These are phyloP conservation scores for Drosophila truncata DNA, from an alignment of 1,140 invertebrate genomes.

Conservation along the genomic window DNA sequence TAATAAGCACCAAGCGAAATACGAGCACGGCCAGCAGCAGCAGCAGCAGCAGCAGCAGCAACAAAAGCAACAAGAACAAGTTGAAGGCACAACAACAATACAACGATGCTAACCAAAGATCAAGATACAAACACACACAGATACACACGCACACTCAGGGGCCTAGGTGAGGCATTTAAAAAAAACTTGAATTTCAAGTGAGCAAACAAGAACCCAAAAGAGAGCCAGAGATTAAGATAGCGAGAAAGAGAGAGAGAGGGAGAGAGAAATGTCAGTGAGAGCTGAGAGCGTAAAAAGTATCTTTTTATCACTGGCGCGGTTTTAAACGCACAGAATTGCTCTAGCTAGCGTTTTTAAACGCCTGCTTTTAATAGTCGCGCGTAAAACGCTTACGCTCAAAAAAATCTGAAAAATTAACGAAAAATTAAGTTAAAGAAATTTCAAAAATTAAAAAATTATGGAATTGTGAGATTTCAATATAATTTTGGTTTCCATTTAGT, in stretches of 20 bases:
- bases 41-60: conserved; percentile 24
- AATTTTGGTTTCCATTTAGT: too few relatives aligned
- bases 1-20: conserved; percentile 75
- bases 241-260: not conserved
- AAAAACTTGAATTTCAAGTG: conserved; percentile 78
- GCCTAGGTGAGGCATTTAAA: conserved; percentile 28
- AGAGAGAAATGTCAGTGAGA: not conserved
- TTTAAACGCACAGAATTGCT: conserved; percentile 32
- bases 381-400: not conserved
- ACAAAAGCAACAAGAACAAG: conserved; percentile 16
- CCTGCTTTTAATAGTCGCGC: not conserved
- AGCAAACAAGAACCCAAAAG: conserved; percentile 56
- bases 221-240: conserved; percentile 2
- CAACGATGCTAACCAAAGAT: conserved; percentile 65
- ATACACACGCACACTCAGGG: conserved; percentile 13
- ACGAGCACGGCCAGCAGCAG: conserved; percentile 56
- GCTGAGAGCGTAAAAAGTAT: conserved; percentile 5
- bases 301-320: conserved; percentile 30
- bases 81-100: conserved; percentile 9
- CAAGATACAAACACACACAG: conserved; percentile 59
- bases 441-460: too few relatives aligned
- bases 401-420: not conserved
- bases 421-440: too few relatives aligned
- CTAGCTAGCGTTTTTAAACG: conserved; percentile 34
- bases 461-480: too few relatives aligned